Percentiles rank a stretch among this genome's conserved stretches.
These are phyloP conservation scores for Peribatodes rhomboidaria DNA, from an alignment of 2,888 invertebrate species.

Conservation along the genomic window DNA sequence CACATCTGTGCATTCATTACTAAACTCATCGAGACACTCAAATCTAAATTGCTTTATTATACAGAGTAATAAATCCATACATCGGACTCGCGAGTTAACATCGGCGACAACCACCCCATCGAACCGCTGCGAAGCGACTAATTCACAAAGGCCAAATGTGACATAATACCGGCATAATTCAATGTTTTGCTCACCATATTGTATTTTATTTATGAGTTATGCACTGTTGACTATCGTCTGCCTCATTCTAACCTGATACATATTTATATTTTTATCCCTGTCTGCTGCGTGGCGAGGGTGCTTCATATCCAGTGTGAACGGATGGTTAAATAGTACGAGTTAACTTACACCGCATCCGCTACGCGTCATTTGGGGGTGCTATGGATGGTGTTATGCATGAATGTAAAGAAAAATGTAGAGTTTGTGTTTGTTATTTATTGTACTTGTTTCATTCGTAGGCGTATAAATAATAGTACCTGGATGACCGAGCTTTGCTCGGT, in stretches of 20 bases:
- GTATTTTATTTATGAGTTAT: conserved; percentile 87
- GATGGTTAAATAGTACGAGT: conserved; percentile 85
- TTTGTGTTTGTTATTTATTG: neutral
- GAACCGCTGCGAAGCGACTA: conserved; percentile 78
- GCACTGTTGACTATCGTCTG: conserved; percentile 69
- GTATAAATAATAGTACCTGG: neutral
- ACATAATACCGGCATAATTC: conserved; percentile 86
- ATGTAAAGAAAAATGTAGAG: conserved; percentile 5
- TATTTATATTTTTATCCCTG: conserved; percentile 60
- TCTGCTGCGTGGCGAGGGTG: conserved; percentile 68
- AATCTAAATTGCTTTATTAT: conserved; percentile 49
- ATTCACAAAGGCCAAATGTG: conserved; percentile 87
- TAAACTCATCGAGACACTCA: conserved; percentile 32
- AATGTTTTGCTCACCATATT: conserved; percentile 88
- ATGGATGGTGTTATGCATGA: conserved; percentile 62
- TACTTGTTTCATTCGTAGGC: neutral
- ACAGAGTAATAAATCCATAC: conserved; percentile 67
- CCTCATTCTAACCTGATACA: conserved; percentile 59
- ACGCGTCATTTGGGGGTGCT: conserved; percentile 80
- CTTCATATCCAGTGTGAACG: conserved; percentile 80
- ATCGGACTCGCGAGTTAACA: conserved; percentile 67
- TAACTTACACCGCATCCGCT: conserved; percentile 84
- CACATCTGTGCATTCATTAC: conserved; percentile 23
- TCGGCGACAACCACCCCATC: conserved; percentile 71
- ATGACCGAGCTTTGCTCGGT: too few species aligned